Conservation (phyloP, 2,113 vertebrate genomes). For the Melanocharis versteri region DNA sequence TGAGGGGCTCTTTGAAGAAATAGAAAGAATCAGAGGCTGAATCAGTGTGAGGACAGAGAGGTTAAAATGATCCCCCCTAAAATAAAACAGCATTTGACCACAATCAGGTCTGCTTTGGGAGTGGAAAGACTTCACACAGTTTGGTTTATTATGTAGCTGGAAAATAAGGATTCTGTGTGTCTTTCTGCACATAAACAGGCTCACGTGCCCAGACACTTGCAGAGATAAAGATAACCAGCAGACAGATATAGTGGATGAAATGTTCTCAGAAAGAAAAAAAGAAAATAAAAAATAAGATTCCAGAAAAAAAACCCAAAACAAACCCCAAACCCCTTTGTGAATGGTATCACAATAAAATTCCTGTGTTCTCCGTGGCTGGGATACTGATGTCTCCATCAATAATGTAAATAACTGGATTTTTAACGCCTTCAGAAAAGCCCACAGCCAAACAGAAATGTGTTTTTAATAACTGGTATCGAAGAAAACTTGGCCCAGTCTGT, state of each 20-base stretch:
- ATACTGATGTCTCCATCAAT: not conserved
- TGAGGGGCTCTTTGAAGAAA: not conserved
- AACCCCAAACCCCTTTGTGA: not conserved
- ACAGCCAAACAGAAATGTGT: not conserved
- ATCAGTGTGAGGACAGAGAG: not conserved
- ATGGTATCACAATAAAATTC: not conserved
- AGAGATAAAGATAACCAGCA: not conserved
- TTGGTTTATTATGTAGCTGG: not conserved
- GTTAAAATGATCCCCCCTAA: not conserved
- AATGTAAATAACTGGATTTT: not conserved
- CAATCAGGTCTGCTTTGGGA: not conserved
- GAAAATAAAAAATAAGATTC: not conserved
- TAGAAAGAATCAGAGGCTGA: not conserved
- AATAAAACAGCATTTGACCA: not conserved
- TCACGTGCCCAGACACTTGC: not conserved
- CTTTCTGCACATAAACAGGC: not conserved
- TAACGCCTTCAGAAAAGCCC: not conserved
- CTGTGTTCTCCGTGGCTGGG: not conserved
- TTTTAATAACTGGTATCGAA: not conserved
- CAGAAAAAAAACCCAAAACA: not conserved
- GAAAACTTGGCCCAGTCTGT: not conserved
- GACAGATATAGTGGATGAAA: not conserved
- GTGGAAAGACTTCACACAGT: not conserved
- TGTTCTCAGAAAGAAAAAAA: not conserved
- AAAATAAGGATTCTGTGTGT: not conserved